Evolutionary conservation across 2,797 vertebrate species (phyloP).

Genomic region (Rhyacichthys aspro): DNA sequence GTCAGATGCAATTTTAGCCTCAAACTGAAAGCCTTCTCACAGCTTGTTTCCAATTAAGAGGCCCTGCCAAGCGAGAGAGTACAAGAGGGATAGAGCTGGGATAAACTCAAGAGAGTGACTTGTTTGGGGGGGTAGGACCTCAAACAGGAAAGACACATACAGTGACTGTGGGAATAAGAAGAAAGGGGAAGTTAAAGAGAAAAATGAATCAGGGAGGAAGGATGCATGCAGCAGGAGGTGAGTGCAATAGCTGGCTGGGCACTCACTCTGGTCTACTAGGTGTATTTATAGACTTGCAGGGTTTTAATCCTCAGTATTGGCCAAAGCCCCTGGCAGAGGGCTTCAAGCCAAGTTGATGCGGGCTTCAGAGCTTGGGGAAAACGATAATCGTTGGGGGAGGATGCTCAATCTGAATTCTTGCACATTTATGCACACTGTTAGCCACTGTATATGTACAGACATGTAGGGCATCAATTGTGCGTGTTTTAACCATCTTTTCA

Average conservation of each 20-base stretch:
- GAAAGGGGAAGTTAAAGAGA: constrained; percentile 6
- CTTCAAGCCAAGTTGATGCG: constrained; percentile 69
- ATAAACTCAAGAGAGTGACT: constrained; percentile 43
- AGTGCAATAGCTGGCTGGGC: constrained; percentile 59
- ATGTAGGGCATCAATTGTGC: background rate
- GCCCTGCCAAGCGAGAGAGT: constrained; percentile 69
- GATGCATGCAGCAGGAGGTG: constrained; percentile 60
- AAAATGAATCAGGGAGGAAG: constrained; percentile 19
- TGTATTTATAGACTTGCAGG: constrained; percentile 81
- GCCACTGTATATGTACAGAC: constrained; percentile 13
- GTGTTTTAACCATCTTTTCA: background rate
- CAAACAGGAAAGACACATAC: constrained; percentile 29
- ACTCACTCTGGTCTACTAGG: constrained; percentile 71
- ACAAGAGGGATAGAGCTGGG: constrained; percentile 47
- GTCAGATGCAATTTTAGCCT: constrained; percentile 75
- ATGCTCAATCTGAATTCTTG: constrained; percentile 53
- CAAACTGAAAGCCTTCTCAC: constrained; percentile 71
- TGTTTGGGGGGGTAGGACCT: constrained; percentile 29
- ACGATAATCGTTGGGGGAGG: constrained; percentile 55
- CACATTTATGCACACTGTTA: constrained; percentile 27
- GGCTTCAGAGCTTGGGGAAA: constrained; percentile 60
- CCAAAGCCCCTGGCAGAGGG: constrained; percentile 71
- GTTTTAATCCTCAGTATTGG: constrained; percentile 80
- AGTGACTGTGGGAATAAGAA: constrained; percentile 37
- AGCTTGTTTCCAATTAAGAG: constrained; percentile 81